Percentiles rank a stretch among this genome's conserved stretches.
Evolutionary conservation across 2,888 invertebrate genomes (phyloP).

Genomic region (Chaitophorus viminalis): DNA sequence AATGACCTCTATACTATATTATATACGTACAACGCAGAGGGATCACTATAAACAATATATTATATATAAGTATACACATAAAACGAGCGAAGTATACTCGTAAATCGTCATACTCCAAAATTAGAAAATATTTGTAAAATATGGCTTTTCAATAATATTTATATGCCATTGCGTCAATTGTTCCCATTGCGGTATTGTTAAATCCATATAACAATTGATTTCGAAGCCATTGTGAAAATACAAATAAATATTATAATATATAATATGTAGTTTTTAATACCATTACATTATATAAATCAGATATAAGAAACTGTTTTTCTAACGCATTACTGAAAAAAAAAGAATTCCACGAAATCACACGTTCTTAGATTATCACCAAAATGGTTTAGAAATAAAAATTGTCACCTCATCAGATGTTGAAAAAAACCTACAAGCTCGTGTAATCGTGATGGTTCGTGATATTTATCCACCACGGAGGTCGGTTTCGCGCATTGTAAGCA

Average conservation of each 20-base stretch:
- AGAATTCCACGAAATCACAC: constrained; percentile 28
- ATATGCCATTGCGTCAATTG: neutral
- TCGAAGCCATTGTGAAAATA: neutral
- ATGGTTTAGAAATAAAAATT: neutral
- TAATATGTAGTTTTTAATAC: neutral
- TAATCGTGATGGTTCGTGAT: neutral
- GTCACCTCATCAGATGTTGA: constrained; percentile 26
- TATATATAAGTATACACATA: neutral
- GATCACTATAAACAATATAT: too few relatives aligned
- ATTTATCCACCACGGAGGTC: constrained; percentile 33
- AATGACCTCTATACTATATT: too few relatives aligned
- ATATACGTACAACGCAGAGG: too few relatives aligned
- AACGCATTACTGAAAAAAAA: neutral
- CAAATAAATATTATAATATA: neutral
- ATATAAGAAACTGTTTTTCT: neutral
- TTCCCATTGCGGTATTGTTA: neutral
- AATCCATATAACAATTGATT: neutral
- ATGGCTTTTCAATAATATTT: neutral
- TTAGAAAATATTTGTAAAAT: constrained; percentile 3
- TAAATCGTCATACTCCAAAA: neutral
- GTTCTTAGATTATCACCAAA: constrained; percentile 5
- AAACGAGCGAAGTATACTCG: neutral
- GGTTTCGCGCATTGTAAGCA: constrained; percentile 2
- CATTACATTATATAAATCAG: constrained; percentile 16
- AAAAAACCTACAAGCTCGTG: constrained; percentile 1